Conservation (phyloP, 2,113 vertebrate species). For the Panthera uncia region DNA sequence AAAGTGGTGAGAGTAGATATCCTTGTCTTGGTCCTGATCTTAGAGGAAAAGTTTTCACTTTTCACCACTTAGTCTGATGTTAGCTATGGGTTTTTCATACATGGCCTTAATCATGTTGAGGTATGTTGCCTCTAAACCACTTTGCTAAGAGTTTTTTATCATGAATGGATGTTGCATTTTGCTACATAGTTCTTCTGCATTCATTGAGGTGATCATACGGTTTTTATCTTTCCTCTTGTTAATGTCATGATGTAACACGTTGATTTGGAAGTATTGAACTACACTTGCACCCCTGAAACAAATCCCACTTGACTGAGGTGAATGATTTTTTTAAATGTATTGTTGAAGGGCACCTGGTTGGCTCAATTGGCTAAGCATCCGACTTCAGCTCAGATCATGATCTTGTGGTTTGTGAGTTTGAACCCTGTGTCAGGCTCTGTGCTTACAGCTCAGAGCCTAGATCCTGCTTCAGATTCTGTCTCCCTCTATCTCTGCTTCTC, state of each 20-base stretch:
- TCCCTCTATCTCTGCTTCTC: too few species aligned
- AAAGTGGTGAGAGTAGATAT: not conserved
- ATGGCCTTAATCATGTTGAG: not conserved
- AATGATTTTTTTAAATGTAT: not conserved
- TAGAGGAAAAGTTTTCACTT: not conserved
- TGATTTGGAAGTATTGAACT: not conserved
- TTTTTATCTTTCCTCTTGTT: not conserved
- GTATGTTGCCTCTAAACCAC: not conserved
- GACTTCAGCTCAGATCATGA: too few species aligned
- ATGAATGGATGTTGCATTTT: not conserved
- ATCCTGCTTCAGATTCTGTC: too few species aligned
- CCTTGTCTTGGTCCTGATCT: not conserved
- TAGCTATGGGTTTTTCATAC: not conserved
- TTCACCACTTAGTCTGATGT: not conserved
- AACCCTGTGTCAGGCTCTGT: too few species aligned
- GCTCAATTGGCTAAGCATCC: too few species aligned
- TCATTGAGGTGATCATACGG: not conserved
- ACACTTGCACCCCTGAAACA: not conserved
- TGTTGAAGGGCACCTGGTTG: not conserved
- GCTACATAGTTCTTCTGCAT: not conserved
- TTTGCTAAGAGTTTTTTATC: not conserved
- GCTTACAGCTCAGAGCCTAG: too few species aligned
- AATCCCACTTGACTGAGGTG: not conserved
- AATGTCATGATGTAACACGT: not conserved
- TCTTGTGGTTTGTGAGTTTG: too few species aligned